phyloP scores from a whole-genome alignment of 2,888 invertebrate species.

The Pollenia angustigena region DNA sequence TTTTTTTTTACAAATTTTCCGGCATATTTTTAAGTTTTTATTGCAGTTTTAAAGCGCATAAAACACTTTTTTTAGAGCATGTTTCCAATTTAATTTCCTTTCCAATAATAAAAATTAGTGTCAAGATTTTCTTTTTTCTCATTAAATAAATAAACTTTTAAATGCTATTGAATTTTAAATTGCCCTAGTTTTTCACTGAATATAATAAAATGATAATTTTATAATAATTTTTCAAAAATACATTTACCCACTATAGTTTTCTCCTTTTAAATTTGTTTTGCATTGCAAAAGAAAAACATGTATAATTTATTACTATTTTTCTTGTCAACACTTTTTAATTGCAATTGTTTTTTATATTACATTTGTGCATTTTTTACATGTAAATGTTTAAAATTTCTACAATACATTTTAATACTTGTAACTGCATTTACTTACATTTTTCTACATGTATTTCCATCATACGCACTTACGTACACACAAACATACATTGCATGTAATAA shows the following conservation, averaged over 20 bases:
- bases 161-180: not conserved
- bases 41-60: too few species aligned
- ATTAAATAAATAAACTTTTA: too few species aligned
- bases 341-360: constrained; percentile 21
- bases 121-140: too few species aligned
- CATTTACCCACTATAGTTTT: not conserved
- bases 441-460: constrained; percentile 11
- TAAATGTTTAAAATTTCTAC: constrained; percentile 24
- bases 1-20: too few species aligned
- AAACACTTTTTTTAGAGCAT: too few species aligned
- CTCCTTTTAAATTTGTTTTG: not conserved
- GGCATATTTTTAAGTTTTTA: too few species aligned
- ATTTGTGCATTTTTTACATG: not conserved
- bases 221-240: not conserved
- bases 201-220: too few species aligned
- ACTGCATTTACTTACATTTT: not conserved
- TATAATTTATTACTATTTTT: constrained; percentile 33
- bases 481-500: constrained; percentile 15
- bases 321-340: constrained; percentile 49
- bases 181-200: not conserved
- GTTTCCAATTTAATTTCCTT: too few species aligned
- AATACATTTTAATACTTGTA: not conserved
- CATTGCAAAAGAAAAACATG: not conserved
- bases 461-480: not conserved
- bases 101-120: too few species aligned